Evolutionary conservation across 53 echinoderm and acorn worm species (phyloP).

Genomic region (Antedon mediterranea): DNA sequence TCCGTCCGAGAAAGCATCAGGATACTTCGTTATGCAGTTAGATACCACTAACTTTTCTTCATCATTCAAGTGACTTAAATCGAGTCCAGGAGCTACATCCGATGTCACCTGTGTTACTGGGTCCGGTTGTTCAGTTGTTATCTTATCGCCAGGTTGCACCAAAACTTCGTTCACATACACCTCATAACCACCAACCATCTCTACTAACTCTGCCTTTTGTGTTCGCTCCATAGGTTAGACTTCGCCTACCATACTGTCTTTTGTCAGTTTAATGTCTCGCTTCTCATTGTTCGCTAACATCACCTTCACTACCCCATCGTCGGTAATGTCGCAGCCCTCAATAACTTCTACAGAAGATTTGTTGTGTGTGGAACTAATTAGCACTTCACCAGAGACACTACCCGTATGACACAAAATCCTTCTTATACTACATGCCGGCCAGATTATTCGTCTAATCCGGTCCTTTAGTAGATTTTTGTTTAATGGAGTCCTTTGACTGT

Average conservation of each 20-base stretch:
- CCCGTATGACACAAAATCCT: too few species aligned
- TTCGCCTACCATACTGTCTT: neutral
- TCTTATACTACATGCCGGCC: slow-evolving; percentile 4
- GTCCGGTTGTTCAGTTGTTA: neutral
- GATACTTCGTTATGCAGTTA: too few species aligned
- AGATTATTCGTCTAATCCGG: slow-evolving; percentile 24
- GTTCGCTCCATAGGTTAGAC: neutral
- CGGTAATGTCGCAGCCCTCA: neutral
- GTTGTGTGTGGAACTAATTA: too few species aligned
- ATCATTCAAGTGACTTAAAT: neutral
- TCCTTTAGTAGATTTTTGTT: slow-evolving; percentile 16
- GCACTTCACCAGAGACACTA: too few species aligned
- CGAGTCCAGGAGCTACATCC: neutral
- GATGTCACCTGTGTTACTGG: neutral
- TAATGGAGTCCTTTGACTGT: slow-evolving; percentile 2
- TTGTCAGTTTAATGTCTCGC: neutral
- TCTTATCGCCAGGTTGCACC: neutral
- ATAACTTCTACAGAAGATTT: neutral
- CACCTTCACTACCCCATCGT: neutral
- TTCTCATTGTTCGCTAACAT: neutral
- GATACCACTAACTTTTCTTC: neutral
- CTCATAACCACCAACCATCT: neutral
- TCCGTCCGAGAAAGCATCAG: neutral
- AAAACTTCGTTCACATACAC: neutral
- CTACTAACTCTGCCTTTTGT: neutral